A percentile compares a stretch with the other conserved stretches of the same genome.
These are phyloP conservation scores for Semotilus atromaculatus DNA, from an alignment of 2,797 vertebrate genomes.

Conservation along the genomic window DNA sequence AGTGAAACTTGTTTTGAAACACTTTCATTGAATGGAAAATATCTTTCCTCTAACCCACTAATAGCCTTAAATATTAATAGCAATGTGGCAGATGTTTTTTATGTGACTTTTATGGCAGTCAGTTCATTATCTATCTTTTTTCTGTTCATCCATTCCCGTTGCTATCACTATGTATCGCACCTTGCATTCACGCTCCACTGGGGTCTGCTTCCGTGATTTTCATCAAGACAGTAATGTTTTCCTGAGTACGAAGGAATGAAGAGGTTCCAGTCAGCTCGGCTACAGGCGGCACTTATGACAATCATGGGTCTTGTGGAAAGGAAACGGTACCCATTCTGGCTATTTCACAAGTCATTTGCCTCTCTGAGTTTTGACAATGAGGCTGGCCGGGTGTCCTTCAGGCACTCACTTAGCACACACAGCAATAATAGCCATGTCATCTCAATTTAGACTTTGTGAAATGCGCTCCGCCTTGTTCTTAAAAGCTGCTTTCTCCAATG, in stretches of 20 bases:
- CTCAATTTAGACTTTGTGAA: constrained; percentile 44
- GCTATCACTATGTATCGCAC: not conserved
- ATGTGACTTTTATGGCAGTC: not conserved
- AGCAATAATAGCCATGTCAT: constrained; percentile 44
- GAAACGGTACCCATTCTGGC: constrained; percentile 20
- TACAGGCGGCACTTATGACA: constrained; percentile 36
- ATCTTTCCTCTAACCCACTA: not conserved
- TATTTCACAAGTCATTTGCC: constrained; percentile 53
- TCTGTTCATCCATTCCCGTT: not conserved
- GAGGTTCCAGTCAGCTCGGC: constrained; percentile 39
- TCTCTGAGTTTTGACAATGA: constrained; percentile 43
- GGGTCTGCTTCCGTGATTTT: constrained; percentile 10
- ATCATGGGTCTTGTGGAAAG: constrained; percentile 39
- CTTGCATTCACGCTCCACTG: constrained; percentile 23
- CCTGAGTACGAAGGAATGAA: not conserved
- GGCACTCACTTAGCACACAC: constrained; percentile 34
- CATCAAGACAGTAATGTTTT: constrained; percentile 31
- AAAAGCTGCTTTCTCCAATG: constrained; percentile 36
- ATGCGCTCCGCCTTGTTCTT: constrained; percentile 25
- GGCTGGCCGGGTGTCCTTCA: constrained; percentile 29
- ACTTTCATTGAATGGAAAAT: not conserved
- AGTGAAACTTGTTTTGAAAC: not conserved
- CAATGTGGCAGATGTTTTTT: constrained; percentile 19
- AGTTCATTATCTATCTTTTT: constrained; percentile 5
- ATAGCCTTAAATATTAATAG: constrained; percentile 18